These are phyloP conservation scores for Archegozetes longisetosus DNA, from an alignment of 1,140 invertebrate genomes.

Conservation along the genomic window DNA sequence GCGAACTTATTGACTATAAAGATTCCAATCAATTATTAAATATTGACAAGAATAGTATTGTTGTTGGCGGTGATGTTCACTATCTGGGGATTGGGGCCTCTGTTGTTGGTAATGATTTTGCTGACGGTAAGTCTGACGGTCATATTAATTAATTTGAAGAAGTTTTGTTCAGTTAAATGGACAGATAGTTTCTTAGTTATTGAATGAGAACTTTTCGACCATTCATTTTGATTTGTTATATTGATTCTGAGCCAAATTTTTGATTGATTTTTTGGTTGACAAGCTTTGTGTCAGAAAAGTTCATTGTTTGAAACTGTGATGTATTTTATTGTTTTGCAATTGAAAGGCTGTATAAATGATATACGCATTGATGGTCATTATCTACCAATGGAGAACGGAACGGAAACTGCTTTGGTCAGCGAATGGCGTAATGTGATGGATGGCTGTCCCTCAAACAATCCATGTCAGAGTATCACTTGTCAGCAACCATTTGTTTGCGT, in stretches of 20 bases:
- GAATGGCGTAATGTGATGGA: not conserved
- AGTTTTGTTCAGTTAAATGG: too few relatives aligned
- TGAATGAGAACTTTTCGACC: not conserved
- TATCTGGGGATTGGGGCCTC: constrained; percentile 57
- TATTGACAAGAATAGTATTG: constrained; percentile 83
- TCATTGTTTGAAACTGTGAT: too few relatives aligned
- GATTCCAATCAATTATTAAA: constrained; percentile 75
- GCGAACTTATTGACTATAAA: constrained; percentile 80
- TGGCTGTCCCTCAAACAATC: not conserved
- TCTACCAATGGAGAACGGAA: constrained; percentile 80
- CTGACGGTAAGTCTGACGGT: constrained; percentile 64
- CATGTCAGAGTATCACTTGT: constrained; percentile 2
- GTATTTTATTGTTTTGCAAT: too few relatives aligned
- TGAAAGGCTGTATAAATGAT: constrained; percentile 68
- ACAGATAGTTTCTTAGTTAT: too few relatives aligned
- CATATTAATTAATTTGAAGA: too few relatives aligned
- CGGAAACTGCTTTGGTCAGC: constrained; percentile 44
- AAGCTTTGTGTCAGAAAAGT: too few relatives aligned
- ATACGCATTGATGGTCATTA: constrained; percentile 81
- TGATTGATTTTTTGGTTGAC: too few relatives aligned
- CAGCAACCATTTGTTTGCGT: not conserved
- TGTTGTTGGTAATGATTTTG: constrained; percentile 82
- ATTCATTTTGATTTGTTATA: not conserved
- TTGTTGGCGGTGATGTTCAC: constrained; percentile 73
- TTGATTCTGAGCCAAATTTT: constrained; percentile 39